phyloP scores from a whole-genome alignment of 2,113 vertebrate genomes.

The Amazona guildingii region DNA sequence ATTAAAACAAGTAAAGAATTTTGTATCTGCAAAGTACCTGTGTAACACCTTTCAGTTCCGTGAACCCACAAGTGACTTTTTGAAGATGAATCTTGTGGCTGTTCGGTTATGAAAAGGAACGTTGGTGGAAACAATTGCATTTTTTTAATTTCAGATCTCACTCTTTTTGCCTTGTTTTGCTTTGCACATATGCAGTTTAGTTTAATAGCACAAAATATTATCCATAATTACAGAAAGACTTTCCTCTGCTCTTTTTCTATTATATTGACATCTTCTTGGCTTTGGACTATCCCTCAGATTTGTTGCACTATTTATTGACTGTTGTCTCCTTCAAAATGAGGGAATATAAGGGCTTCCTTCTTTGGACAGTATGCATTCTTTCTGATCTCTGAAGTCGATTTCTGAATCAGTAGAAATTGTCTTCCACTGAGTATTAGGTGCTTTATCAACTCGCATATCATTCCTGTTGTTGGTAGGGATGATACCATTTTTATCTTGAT shows the following conservation, averaged over 20 bases:
- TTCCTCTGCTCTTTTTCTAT: background rate
- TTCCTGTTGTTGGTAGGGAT: background rate
- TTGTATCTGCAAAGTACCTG: background rate
- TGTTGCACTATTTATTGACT: background rate
- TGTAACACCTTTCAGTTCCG: background rate
- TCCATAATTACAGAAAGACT: background rate
- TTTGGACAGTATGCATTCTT: background rate
- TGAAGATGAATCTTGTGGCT: background rate
- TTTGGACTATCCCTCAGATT: background rate
- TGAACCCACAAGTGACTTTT: background rate
- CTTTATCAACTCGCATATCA: background rate
- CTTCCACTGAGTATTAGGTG: background rate
- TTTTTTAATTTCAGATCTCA: background rate
- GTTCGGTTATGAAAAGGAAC: background rate
- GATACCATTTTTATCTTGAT: background rate
- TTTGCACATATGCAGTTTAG: background rate
- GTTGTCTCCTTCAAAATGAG: background rate
- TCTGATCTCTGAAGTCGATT: background rate
- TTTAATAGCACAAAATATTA: background rate
- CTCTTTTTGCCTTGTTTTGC: background rate
- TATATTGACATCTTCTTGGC: background rate
- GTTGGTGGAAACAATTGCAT: background rate
- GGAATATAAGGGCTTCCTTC: background rate
- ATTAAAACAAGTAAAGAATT: background rate
- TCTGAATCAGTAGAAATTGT: background rate